A percentile compares a stretch with the other conserved stretches of the same genome.
Evolutionary conservation across 2,797 vertebrate genomes (phyloP).

Genomic region (Diceros bicornis): DNA sequence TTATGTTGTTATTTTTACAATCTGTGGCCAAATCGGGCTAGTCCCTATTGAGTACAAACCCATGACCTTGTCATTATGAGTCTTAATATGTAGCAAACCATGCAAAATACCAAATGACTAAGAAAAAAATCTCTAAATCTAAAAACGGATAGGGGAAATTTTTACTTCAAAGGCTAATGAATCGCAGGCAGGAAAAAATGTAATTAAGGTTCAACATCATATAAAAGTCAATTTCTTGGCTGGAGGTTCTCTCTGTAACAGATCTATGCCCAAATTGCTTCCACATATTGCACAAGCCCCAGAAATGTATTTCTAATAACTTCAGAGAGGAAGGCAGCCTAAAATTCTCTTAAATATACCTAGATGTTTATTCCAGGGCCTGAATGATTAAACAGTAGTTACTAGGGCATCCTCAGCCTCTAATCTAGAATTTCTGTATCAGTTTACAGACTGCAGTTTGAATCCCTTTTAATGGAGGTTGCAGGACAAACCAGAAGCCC

Average conservation of each 20-base stretch:
- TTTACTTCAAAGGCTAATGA: slow-evolving; percentile 23
- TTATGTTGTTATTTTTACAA: background rate
- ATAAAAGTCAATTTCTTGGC: background rate
- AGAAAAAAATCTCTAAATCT: background rate
- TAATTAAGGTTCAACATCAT: background rate
- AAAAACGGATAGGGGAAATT: background rate
- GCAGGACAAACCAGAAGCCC: background rate
- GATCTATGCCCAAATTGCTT: background rate
- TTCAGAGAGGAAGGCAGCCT: background rate
- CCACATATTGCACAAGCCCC: background rate
- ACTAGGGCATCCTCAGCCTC: background rate
- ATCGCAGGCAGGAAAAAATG: background rate
- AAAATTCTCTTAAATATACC: background rate
- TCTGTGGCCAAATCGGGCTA: slow-evolving; percentile 3
- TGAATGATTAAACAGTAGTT: background rate
- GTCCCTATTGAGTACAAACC: background rate
- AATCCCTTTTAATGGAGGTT: background rate
- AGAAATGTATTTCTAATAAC: background rate
- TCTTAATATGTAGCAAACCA: background rate
- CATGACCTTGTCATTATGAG: background rate
- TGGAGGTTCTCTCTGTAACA: background rate
- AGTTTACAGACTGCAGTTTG: background rate
- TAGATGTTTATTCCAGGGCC: background rate
- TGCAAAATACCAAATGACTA: background rate
- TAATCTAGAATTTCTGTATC: background rate